Evolutionary conservation across 2,797 vertebrate species (phyloP), one percentile per base, ranked within the genome.

Genomic region (Brotula barbata): DNA sequence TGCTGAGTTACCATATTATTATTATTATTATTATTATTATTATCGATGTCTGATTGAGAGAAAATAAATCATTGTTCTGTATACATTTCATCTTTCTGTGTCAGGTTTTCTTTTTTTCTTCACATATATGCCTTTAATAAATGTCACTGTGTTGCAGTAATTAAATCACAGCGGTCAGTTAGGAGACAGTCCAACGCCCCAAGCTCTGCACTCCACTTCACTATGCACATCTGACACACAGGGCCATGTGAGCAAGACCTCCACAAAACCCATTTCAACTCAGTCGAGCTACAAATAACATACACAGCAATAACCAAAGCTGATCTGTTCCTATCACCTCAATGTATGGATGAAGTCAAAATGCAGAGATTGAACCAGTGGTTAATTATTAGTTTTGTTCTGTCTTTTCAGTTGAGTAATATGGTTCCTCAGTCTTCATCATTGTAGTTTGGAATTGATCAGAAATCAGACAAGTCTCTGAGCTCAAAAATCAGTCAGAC

Each of bases 1-100:
- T 28, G 64, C 84, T 72, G 83, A 83, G 83, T 90, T 86, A 88
- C 72, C 77, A n/a, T n/a, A n/a, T n/a, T n/a, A n/a, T n/a, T n/a
- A n/a, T n/a, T n/a, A n/a, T n/a, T n/a, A n/a, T n/a, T n/a, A n/a
- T n/a, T n/a, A n/a, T n/a, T n/a, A n/a, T n/a, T n/a, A n/a, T n/a
- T n/a, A n/a, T n/a, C n/a, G n/a, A n/a, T 21, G 17, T 56, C 36
- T 43, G n/a, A 25, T 23, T 37, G 43, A 33, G 31, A 23, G 37
- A 41, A 65, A 71, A 71, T 60, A 67, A 64, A 64, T 56, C n/a
- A 39, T 48, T 51, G 53, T 36, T 36, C 16, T 25, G 34, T 50
- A 54, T 65, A 44, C 54, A 31, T 20, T 20, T 68, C 65, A 19
- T 56, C 44, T 17, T 67, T 67, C 10, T n/a, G n/a, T 36, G 13